Evolutionary conservation across 2,888 invertebrate genomes (phyloP).

Genomic region (Hyles lineata): DNA sequence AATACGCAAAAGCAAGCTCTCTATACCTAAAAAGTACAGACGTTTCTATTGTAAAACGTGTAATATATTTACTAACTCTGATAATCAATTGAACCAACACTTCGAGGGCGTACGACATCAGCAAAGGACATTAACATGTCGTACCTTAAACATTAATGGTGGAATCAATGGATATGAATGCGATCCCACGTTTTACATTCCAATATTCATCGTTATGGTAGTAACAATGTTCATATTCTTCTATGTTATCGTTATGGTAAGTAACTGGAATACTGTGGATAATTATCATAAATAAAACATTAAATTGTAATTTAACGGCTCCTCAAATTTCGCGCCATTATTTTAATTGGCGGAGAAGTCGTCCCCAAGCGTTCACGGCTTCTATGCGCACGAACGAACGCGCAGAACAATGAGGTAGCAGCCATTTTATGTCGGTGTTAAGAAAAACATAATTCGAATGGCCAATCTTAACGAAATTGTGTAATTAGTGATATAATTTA

Average conservation of each 20-base stretch:
- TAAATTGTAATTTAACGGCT: constrained; percentile 67
- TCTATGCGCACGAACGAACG: constrained; percentile 86
- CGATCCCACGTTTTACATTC: constrained; percentile 60
- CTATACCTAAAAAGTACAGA: constrained; percentile 52
- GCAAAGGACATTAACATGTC: constrained; percentile 60
- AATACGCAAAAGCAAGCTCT: constrained; percentile 43
- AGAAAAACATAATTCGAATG: constrained; percentile 86
- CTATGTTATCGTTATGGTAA: constrained; percentile 59
- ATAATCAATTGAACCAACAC: constrained; percentile 75
- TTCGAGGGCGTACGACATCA: constrained; percentile 73
- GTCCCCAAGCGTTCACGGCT: constrained; percentile 85
- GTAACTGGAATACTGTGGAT: constrained; percentile 44
- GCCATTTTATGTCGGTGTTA: constrained; percentile 86
- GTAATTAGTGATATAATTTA: constrained; percentile 85
- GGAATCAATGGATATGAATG: constrained; percentile 54
- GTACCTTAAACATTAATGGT: constrained; percentile 47
- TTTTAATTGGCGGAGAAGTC: constrained; percentile 85
- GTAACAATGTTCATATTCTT: constrained; percentile 68
- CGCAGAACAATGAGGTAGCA: constrained; percentile 86
- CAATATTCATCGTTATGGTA: constrained; percentile 61
- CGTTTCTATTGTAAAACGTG: constrained; percentile 71
- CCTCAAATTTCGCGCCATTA: constrained; percentile 85
- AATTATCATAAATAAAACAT: constrained; percentile 60
- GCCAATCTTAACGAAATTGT: constrained; percentile 85
- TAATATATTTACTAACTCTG: constrained; percentile 72